Percentiles rank a stretch among this genome's conserved stretches.
Evolutionary conservation across 2,113 vertebrate species (phyloP).

Genomic region (Nycticebus coucang): DNA sequence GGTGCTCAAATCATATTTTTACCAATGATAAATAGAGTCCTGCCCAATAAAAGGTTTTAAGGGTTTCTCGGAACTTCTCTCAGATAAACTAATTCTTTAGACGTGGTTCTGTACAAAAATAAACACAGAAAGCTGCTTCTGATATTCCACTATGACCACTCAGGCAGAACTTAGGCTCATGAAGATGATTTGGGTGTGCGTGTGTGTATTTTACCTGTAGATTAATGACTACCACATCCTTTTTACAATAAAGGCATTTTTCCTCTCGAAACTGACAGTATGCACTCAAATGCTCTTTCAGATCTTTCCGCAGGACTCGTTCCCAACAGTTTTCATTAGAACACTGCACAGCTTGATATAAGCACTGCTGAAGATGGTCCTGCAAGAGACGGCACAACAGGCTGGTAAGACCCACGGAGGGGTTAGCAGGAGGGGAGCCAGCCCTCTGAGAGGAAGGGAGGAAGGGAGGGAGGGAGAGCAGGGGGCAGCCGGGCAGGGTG

Average conservation of each 20-base stretch:
- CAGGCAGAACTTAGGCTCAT: not conserved
- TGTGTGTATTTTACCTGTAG: constrained; percentile 83
- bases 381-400: constrained; percentile 66
- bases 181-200: not conserved
- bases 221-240: constrained; percentile 79
- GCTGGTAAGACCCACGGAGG: not conserved
- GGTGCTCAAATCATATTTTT: not conserved
- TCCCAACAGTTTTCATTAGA: constrained; percentile 86
- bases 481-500: not conserved
- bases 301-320: constrained; percentile 84
- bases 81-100: not conserved
- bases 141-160: not conserved
- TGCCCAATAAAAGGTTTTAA: not conserved
- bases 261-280: constrained; percentile 87
- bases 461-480: not conserved
- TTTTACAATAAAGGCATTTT: constrained; percentile 87
- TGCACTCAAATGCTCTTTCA: constrained; percentile 84
- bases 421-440: not conserved
- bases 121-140: not conserved
- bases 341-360: constrained; percentile 85
- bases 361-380: constrained; percentile 91
- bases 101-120: not conserved
- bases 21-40: not conserved
- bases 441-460: not conserved
- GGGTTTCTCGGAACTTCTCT: not conserved